Evolutionary conservation across 2,797 vertebrate species (phyloP).

Genomic region (Channallabes apus): DNA sequence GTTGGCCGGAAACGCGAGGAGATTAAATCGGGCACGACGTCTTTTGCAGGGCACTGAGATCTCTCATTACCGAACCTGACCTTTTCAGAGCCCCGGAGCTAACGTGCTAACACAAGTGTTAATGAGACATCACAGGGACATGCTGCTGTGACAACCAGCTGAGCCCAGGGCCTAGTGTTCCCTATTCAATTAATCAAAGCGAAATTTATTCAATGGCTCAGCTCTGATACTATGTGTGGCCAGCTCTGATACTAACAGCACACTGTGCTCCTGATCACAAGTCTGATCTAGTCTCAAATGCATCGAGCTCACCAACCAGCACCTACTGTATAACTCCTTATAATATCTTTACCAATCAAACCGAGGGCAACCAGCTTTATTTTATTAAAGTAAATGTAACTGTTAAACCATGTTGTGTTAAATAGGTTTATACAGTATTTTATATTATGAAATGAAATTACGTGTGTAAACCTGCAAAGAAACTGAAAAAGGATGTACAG

Average conservation of each 20-base stretch:
- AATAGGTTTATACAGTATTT: too few species aligned
- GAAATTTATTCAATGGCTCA: neutral
- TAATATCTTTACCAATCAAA: neutral
- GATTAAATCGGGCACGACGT: conserved; percentile 11
- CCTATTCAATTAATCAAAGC: conserved; percentile 6
- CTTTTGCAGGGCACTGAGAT: conserved; percentile 10
- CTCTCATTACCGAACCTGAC: conserved; percentile 29
- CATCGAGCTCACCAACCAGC: neutral
- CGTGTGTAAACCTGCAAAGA: too few species aligned
- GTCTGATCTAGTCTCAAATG: too few species aligned
- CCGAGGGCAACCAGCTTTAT: neutral
- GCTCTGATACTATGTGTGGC: neutral
- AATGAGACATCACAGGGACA: conserved; percentile 30
- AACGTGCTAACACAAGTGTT: conserved; percentile 13
- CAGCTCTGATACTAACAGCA: neutral
- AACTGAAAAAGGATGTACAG: too few species aligned
- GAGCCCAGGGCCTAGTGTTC: neutral
- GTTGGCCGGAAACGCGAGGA: neutral
- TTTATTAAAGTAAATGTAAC: too few species aligned
- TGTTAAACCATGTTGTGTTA: too few species aligned
- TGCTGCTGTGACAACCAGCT: conserved; percentile 17
- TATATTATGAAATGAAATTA: too few species aligned
- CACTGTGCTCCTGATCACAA: neutral
- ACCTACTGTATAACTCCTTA: neutral
- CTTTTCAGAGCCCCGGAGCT: conserved; percentile 19